Evolutionary conservation across 2,888 invertebrate species (phyloP), one percentile per base, ranked within the genome.

Genomic region (Globia sparganii): DNA sequence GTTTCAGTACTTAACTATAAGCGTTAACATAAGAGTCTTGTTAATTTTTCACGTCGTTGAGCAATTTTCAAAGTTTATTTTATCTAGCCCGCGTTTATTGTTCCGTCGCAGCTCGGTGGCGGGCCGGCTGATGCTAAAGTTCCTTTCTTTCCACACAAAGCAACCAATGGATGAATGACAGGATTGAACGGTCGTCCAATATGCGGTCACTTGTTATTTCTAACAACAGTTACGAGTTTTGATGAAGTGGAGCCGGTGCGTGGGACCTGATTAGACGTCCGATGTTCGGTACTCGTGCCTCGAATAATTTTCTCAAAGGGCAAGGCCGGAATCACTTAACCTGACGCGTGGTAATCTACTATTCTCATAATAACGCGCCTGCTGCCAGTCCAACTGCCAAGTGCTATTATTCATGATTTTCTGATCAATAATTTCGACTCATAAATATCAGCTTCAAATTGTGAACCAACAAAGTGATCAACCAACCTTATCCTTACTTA

Each of bases 11-110:
- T 76, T 81, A 84, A 81, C 77, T 71, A 75, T 61, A 69, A 62
- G 34, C 82, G 72, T 84, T 84, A 85, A 72, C 77, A 73, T 80
- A 40, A 80, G 79, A 79, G 76, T 70, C 87, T 80, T 86, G 88
- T 89, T 86, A 80, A 86, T 89, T 86, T 85, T 86, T 81, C 86
- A 84, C 80, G 61, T 88, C 82, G 83, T 84, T 84, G 81, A 78
- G 70, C 84, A 84, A 87, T 86, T 85, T 77, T 81, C 72, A 83
- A 84, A 83, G 83, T 86, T 89, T 86, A 81, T 84, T 85, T 78
- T 86, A 87, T 89, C 83, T 83, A 71, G 72, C 37, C 70, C 77
- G 58, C 77, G 81, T 83, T 80, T 84, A 86, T 86, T 87, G 81
- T 86, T 76, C 34, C 69, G 59, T 61, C 56, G 77, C 75, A 65